Evolutionary conservation across 2,113 vertebrate species (phyloP).

Genomic region (Loxodonta africana): DNA sequence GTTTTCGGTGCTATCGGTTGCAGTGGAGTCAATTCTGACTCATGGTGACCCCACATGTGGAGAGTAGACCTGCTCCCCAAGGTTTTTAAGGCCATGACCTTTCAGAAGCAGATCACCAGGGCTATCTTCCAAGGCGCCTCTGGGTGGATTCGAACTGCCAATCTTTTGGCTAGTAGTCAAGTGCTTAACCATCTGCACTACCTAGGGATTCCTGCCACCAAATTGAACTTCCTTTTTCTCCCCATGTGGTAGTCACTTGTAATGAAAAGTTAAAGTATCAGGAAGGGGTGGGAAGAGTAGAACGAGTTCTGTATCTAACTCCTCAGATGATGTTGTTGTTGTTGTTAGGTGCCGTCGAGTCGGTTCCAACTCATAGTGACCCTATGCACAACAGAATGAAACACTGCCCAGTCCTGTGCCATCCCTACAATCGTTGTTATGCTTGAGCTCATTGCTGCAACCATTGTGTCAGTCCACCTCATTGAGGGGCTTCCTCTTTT

Average conservation of each 20-base stretch:
- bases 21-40: background rate
- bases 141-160: background rate
- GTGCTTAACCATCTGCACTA: background rate
- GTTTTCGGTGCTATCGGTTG: background rate
- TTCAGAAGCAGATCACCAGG: background rate
- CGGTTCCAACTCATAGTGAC: too few species aligned
- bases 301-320: constrained; percentile 8
- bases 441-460: too few species aligned
- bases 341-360: too few species aligned
- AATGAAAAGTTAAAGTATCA: constrained; percentile 35
- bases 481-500: too few species aligned
- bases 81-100: background rate
- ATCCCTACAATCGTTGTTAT: too few species aligned
- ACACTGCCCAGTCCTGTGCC: too few species aligned
- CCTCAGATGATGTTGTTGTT: too few species aligned
- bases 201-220: background rate
- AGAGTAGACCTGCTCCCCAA: background rate
- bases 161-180: background rate
- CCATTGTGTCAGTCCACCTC: too few species aligned
- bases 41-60: background rate
- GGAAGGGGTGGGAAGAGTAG: background rate
- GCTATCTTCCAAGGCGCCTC: background rate
- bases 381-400: too few species aligned
- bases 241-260: background rate
- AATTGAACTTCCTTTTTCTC: constrained; percentile 6